Evolutionary conservation across 2,797 vertebrate species (phyloP).

Genomic region (Muscicapa striata): DNA sequence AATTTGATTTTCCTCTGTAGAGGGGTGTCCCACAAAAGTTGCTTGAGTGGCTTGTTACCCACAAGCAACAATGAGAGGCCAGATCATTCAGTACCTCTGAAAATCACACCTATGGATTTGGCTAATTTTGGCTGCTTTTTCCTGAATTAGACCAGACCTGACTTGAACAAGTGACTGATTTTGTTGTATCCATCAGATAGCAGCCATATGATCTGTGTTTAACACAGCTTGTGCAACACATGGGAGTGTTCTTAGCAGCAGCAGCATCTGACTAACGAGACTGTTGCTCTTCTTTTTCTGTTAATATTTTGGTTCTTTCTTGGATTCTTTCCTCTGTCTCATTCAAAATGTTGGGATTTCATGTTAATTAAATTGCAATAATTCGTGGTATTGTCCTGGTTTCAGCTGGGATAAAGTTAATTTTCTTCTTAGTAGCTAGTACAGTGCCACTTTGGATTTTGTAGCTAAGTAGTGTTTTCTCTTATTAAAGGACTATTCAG

Average conservation of each 20-base stretch:
- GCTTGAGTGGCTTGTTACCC: background rate
- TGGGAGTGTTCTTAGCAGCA: constrained; percentile 26
- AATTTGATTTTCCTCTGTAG: background rate
- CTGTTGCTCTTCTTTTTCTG: constrained; percentile 31
- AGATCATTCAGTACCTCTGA: background rate
- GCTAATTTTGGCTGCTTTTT: background rate
- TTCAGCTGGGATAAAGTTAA: background rate
- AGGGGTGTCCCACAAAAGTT: constrained; percentile 4
- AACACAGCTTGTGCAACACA: constrained; percentile 56
- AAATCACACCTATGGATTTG: background rate
- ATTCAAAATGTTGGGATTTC: constrained; percentile 2
- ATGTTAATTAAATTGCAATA: background rate
- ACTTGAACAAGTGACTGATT: background rate
- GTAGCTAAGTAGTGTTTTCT: background rate
- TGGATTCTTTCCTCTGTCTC: constrained; percentile 25
- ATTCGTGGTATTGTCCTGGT: background rate
- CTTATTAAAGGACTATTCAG: background rate
- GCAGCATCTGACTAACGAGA: constrained; percentile 23
- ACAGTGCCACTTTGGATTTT: background rate
- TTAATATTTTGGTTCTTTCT: constrained; percentile 52
- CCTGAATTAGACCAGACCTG: background rate
- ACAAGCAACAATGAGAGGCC: background rate
- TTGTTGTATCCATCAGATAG: constrained; percentile 30
- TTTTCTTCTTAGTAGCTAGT: background rate
- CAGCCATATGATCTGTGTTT: constrained; percentile 19